Conservation (phyloP, 92 coral and sea anemone genomes). For the Heteractis magnifica region DNA sequence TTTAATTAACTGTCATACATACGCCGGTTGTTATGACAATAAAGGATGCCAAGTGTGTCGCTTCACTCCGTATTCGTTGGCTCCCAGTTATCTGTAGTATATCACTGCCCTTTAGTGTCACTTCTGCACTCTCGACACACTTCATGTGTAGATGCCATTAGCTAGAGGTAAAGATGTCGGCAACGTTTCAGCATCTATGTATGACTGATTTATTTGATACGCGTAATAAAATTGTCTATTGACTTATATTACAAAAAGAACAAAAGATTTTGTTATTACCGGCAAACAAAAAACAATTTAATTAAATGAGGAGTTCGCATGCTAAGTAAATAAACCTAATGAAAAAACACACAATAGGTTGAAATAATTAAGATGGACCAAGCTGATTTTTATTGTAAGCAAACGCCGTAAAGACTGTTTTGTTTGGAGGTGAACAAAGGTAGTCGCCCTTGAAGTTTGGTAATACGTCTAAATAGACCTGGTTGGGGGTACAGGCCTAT, state of each 20-base stretch:
- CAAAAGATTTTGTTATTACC: constrained; percentile 25
- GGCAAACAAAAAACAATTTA: constrained; percentile 54
- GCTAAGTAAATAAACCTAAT: constrained; percentile 96
- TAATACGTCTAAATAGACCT: constrained; percentile 48
- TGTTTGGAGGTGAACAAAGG: constrained; percentile 47
- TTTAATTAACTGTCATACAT: constrained; percentile 35
- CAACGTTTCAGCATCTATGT: background rate
- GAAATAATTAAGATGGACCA: constrained; percentile 21
- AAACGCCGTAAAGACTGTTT: constrained; percentile 39
- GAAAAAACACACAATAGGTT: constrained; percentile 65
- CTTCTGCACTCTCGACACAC: background rate
- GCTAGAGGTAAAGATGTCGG: background rate
- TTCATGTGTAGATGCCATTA: constrained; percentile 6
- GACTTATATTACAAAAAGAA: background rate
- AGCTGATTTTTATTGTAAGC: constrained; percentile 23
- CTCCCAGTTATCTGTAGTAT: background rate
- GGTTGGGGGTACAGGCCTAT: constrained; percentile 67
- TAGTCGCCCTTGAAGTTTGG: constrained; percentile 46
- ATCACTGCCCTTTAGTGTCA: background rate
- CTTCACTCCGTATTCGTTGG: background rate
- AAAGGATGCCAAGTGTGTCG: constrained; percentile 19
- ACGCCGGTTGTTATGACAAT: constrained; percentile 23
- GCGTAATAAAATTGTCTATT: constrained; percentile 2
- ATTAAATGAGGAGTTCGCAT: constrained; percentile 80
- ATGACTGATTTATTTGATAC: background rate